Percentiles rank a stretch among this genome's conserved stretches.
Evolutionary conservation across 2,888 invertebrate genomes (phyloP).

Genomic region (Apotomis betuletana): DNA sequence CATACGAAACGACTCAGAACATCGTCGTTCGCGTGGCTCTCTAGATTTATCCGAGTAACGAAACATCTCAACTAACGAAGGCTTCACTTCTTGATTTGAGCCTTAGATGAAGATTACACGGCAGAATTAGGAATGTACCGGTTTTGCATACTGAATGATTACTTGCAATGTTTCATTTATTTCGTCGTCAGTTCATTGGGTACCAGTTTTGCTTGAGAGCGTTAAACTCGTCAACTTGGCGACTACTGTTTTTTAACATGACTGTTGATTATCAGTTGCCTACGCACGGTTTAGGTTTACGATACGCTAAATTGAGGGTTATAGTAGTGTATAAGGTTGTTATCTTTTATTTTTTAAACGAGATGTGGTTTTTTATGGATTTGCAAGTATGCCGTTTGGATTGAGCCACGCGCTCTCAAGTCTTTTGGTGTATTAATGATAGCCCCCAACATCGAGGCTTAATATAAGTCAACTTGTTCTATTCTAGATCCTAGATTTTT

Average conservation of each 20-base stretch:
- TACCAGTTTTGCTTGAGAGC: slow-evolving; percentile 59
- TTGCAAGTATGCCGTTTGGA: neutral
- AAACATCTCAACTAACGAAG: neutral
- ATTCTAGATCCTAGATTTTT: too few species aligned
- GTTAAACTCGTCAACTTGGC: slow-evolving; percentile 53
- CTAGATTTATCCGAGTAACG: neutral
- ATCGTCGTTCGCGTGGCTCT: slow-evolving; percentile 49
- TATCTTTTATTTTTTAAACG: neutral
- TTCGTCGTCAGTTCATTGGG: slow-evolving; percentile 51
- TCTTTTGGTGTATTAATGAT: neutral
- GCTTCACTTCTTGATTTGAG: slow-evolving; percentile 22
- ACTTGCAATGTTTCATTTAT: slow-evolving; percentile 50
- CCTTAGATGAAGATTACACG: slow-evolving; percentile 21
- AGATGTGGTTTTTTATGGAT: neutral
- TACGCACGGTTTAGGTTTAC: slow-evolving; percentile 23
- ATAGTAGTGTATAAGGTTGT: neutral
- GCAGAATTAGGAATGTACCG: slow-evolving; percentile 23
- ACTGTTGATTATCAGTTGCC: slow-evolving; percentile 20
- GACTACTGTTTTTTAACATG: slow-evolving; percentile 40
- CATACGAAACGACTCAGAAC: slow-evolving; percentile 19
- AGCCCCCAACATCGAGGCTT: too few species aligned
- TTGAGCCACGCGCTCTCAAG: neutral
- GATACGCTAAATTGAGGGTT: slow-evolving; percentile 4
- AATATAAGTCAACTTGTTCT: too few species aligned
- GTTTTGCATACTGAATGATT: slow-evolving; percentile 52